Base-by-base conservation (phyloP, 2,797 vertebrate genomes). In the Thaleichthys pacificus region DNA sequence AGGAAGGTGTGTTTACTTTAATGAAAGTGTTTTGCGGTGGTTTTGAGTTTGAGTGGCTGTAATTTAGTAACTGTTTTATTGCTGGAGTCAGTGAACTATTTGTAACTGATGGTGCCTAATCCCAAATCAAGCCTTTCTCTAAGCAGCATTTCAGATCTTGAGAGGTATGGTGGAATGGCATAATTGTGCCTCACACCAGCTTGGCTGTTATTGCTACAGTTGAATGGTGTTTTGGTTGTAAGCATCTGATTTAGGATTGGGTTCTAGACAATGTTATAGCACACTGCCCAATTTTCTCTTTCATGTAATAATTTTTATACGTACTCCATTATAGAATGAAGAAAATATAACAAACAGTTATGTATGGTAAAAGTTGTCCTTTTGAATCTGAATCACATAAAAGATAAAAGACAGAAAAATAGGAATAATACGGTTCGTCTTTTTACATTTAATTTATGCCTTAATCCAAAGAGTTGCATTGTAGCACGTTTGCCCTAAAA, bases 401-500 rank as follows among this genome's bases (percentile, higher is more conserved):
- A 38, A 47, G 42, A 47, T 47, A 35, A 4, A 35, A 38, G 42
- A 47, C 38, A 42, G 9, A 42, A 42, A 11, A 11, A 2, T 14
- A 12, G 9, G 42, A 56, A 56, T 56, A 7, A n/a, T n/a, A 8
- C 7, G 8, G 32, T 17, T 51, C 49, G 3, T 14, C 3, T 51
- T 51, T n/a, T n/a, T 9, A 4, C 5, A 5, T n/a, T n/a, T 56
- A 76, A 74, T 76, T 4, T 57, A 82, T 71, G 80, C 82, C 77
- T 86, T 85, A 78, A 62, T 65, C 81, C 70, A 84, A 84, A 81
- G 76, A 73, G 26, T 24, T 35, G 32, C 15, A n/a, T 17, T 56
- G 51, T 56, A 56, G 42, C 51, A 19, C 3, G 7, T n/a, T n/a
- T 56, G 4, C 51, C 51, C 51, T 56, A 56, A 15, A 54, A n/a